Conservation (phyloP, 2,113 vertebrate species). For the Edolisoma coerulescens region DNA sequence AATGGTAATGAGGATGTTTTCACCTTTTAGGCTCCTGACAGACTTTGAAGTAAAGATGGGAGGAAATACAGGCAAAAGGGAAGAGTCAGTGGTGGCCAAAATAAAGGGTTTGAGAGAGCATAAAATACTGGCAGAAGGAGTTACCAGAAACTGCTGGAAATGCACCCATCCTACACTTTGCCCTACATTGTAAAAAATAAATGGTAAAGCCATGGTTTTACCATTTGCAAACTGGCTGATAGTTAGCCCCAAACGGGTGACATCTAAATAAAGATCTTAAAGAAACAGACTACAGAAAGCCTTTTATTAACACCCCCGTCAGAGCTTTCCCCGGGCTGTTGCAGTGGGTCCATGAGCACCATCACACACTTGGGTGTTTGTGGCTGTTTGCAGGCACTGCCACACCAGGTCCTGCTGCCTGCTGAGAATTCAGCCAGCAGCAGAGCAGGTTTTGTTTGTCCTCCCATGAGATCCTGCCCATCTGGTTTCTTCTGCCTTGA, state of each 20-base stretch:
- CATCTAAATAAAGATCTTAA: background rate
- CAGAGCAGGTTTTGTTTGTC: background rate
- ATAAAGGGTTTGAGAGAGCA: background rate
- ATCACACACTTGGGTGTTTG: accelerated
- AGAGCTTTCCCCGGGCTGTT: background rate
- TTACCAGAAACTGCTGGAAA: background rate
- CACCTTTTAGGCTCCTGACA: background rate
- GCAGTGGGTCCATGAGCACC: background rate
- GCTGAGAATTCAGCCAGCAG: background rate
- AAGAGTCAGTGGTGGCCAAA: background rate
- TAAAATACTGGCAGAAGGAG: background rate
- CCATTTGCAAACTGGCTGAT: background rate
- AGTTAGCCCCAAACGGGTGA: background rate
- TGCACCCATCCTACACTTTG: background rate
- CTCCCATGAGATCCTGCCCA: background rate
- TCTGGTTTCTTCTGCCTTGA: background rate
- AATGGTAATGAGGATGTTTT: slow-evolving; percentile 38
- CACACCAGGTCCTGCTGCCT: accelerated
- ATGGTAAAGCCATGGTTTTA: background rate
- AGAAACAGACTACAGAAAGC: background rate
- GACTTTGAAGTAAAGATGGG: background rate
- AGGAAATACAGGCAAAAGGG: background rate
- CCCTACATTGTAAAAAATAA: background rate
- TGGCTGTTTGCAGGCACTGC: background rate
- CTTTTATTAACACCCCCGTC: background rate